A percentile compares a stretch with the other conserved stretches of the same genome.
These are phyloP conservation scores for Cyanoramphus novaezelandiae DNA, from an alignment of 2,113 vertebrate genomes.

Conservation along the genomic window DNA sequence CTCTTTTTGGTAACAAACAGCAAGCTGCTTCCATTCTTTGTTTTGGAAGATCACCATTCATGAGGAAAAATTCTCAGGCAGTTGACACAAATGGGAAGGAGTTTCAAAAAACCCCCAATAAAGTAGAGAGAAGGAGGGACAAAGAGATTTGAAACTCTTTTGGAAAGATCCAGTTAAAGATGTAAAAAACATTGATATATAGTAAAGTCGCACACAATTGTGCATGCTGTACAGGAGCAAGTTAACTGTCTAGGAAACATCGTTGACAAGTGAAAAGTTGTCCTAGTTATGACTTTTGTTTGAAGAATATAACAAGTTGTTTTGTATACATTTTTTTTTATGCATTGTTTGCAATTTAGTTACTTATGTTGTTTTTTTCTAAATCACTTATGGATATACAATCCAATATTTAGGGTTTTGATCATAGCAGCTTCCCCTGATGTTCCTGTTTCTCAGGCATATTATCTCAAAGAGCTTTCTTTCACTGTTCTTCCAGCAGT, in stretches of 20 bases:
- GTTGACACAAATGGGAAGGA: fast-evolving
- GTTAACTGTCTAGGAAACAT: background rate
- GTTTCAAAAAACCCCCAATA: fast-evolving
- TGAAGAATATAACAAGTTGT: background rate
- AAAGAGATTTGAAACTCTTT: background rate
- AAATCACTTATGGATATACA: background rate
- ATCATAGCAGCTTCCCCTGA: background rate
- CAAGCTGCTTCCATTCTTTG: background rate
- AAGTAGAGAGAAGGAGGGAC: background rate
- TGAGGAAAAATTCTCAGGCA: background rate
- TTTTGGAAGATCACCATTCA: background rate
- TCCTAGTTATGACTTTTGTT: background rate
- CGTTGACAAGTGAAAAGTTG: background rate
- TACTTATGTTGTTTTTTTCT: background rate
- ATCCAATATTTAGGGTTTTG: background rate
- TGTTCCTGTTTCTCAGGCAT: background rate
- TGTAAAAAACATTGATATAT: background rate
- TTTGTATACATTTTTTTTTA: background rate
- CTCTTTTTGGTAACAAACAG: background rate
- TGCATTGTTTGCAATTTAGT: background rate
- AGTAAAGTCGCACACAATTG: background rate
- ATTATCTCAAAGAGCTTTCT: background rate
- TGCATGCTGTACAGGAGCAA: background rate
- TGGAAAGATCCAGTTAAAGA: background rate
- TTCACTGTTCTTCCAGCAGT: background rate